A percentile compares a stretch with the other conserved stretches of the same genome.
Evolutionary conservation across 2,797 vertebrate species (phyloP).

Genomic region (Hippopotamyrus pictus): DNA sequence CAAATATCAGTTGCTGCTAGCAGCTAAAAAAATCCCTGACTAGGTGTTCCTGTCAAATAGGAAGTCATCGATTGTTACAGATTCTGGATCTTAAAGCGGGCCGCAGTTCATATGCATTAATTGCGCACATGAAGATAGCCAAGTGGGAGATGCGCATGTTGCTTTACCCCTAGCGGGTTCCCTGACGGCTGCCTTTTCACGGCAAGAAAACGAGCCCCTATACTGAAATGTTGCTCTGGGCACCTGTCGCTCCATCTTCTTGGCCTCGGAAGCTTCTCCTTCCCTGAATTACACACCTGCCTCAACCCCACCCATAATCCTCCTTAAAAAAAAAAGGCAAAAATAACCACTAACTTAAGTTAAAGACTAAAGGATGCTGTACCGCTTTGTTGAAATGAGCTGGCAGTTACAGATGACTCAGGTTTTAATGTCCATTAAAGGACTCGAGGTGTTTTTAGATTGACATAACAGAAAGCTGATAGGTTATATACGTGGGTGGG

Average conservation of each 20-base stretch:
- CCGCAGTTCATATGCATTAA: background rate
- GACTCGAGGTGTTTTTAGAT: background rate
- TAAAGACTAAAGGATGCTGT: background rate
- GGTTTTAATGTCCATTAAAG: background rate
- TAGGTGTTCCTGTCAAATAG: background rate
- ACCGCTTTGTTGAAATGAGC: background rate
- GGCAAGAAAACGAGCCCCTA: background rate
- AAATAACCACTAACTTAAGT: background rate
- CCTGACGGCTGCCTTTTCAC: background rate
- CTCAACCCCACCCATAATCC: background rate
- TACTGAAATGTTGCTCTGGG: background rate
- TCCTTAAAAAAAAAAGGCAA: background rate
- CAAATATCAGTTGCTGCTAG: background rate
- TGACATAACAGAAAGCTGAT: background rate
- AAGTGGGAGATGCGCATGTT: background rate
- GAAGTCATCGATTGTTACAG: background rate
- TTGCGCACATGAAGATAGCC: background rate
- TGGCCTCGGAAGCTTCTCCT: background rate
- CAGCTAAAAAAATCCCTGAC: background rate
- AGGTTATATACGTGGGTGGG: background rate
- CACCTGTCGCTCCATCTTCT: background rate
- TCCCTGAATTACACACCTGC: background rate
- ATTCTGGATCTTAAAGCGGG: background rate
- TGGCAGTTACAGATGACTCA: background rate
- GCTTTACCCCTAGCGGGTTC: background rate